Evolutionary conservation across 2,888 invertebrate species (phyloP).

Genomic region (Microctonus aethiopoides): DNA sequence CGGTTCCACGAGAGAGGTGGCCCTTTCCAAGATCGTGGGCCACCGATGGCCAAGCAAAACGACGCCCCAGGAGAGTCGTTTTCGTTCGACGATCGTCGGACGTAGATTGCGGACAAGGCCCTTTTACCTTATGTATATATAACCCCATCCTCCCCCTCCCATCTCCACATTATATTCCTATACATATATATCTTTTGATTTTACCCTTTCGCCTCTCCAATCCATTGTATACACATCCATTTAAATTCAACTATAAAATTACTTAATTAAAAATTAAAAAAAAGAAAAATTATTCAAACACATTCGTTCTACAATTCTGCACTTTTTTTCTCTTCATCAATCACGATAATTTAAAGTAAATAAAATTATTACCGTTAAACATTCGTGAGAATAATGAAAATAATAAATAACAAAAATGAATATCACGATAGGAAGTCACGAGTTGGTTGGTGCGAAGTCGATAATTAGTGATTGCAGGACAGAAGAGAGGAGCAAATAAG

Average conservation of each 20-base stretch:
- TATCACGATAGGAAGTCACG: conserved; percentile 34
- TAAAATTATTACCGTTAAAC: neutral
- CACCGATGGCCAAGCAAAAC: conserved; percentile 14
- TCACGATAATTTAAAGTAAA: neutral
- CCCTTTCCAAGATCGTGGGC: conserved; percentile 31
- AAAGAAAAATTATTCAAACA: neutral
- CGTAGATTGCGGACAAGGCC: conserved; percentile 37
- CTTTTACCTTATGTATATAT: conserved; percentile 27
- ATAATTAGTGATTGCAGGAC: conserved; percentile 44
- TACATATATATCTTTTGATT: neutral
- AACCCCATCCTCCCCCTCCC: conserved; percentile 27
- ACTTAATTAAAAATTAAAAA: neutral
- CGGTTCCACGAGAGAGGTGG: conserved; percentile 50
- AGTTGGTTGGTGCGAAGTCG: conserved; percentile 37
- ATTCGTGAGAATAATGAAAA: conserved; percentile 8
- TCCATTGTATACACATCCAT: neutral
- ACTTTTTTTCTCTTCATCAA: neutral
- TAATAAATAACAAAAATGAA: conserved; percentile 27
- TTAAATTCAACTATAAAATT: no score
- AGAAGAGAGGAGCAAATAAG: conserved; percentile 23
- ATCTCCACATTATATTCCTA: conserved; percentile 34
- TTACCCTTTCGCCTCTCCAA: conserved; percentile 4
- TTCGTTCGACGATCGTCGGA: conserved; percentile 42
- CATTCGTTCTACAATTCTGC: no score
- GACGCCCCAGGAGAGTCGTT: conserved; percentile 16